Percentiles rank a stretch among this genome's conserved stretches.
Conservation (phyloP, 2,797 vertebrate genomes). For the Platyrinchus mystaceus region DNA sequence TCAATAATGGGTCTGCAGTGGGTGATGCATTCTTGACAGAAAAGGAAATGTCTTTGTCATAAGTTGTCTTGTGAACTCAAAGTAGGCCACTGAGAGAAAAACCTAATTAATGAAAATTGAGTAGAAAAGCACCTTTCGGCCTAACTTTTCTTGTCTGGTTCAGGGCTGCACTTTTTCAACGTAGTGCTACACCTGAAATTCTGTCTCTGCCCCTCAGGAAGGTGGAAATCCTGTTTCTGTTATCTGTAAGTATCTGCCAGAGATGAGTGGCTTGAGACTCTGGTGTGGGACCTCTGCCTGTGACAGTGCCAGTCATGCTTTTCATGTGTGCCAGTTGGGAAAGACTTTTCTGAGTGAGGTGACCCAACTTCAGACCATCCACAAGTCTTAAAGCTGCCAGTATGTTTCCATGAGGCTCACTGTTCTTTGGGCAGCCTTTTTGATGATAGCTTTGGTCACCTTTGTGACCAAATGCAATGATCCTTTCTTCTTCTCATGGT, state of each 20-base stretch:
- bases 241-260: background rate
- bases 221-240: background rate
- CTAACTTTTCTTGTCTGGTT: background rate
- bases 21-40: background rate
- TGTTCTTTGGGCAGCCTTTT: background rate
- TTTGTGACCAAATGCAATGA: background rate
- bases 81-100: background rate
- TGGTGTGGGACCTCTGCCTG: accelerated
- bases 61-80: background rate
- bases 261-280: background rate
- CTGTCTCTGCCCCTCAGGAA: background rate
- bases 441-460: background rate
- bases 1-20: background rate
- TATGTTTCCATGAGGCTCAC: background rate
- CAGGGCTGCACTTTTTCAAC: background rate
- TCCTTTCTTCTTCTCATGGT: background rate
- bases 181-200: accelerated
- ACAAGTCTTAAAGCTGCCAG: background rate
- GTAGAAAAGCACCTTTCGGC: background rate
- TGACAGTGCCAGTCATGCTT: accelerated
- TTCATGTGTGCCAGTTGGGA: background rate
- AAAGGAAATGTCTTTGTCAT: background rate
- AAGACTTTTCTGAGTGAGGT: background rate
- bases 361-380: background rate
- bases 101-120: background rate